These are phyloP conservation scores for Pipistrellus pipistrellus DNA, from an alignment of 2,797 vertebrate genomes.

Conservation along the genomic window DNA sequence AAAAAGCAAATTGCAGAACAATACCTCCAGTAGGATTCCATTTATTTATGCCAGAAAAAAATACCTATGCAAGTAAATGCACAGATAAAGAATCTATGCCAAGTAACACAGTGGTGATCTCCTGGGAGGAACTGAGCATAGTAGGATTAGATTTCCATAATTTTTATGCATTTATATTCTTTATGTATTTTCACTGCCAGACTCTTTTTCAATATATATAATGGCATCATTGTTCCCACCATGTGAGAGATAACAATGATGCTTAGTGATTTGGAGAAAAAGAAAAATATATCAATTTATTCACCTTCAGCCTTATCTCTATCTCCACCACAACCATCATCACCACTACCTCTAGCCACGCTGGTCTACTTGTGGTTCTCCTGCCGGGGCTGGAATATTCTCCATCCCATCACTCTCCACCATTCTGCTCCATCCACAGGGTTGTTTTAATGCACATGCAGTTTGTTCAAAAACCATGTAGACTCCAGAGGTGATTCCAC, in stretches of 20 bases:
- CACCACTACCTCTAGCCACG: fast-evolving
- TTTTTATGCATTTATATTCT: conserved; percentile 41
- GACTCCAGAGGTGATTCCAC: not conserved
- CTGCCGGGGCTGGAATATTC: not conserved
- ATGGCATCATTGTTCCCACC: not conserved
- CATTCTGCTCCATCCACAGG: not conserved
- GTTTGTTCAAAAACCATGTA: not conserved
- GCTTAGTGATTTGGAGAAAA: not conserved
- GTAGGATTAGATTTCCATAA: not conserved
- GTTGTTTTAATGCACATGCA: not conserved
- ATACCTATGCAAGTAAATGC: not conserved
- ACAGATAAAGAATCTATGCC: not conserved
- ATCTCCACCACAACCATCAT: no score
- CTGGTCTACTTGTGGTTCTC: not conserved
- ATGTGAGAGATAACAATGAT: conserved; percentile 19
- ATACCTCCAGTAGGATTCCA: not conserved
- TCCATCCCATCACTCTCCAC: not conserved
- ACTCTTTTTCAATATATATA: not conserved
- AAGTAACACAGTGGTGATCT: not conserved
- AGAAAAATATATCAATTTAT: not conserved
- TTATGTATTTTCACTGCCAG: not conserved
- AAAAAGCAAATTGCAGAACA: conserved; percentile 67
- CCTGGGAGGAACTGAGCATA: not conserved
- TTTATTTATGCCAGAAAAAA: conserved; percentile 48
- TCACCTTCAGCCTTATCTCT: not conserved